Base-by-base conservation (phyloP, 1,140 invertebrate species). In the Stratiolaelaps scimitus region DNA sequence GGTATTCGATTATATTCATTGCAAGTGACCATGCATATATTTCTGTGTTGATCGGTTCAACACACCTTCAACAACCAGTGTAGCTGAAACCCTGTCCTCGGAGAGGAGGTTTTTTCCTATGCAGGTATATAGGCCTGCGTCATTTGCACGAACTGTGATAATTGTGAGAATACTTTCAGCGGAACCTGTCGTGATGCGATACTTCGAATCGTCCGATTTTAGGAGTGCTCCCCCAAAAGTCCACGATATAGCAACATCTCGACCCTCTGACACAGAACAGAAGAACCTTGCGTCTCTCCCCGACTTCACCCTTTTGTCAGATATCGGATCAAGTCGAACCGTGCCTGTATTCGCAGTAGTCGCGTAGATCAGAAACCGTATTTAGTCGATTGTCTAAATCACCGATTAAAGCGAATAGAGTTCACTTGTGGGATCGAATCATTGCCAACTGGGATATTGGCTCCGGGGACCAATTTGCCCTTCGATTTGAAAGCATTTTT, bases 121-220 rank as follows among this genome's bases (percentile, higher is more conserved):
- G 34, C 53, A 60, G 20, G 53, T 60, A 23, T 60, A 60, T 20
- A 29, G 1, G 15, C 53, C 53, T 26, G 53, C 53, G 26, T 60
- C 53, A 6, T 60, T 60, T 26, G 53, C 26, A 17, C 34, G 53
- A 60, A 23, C 53, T 17, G 15, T 26, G 23, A 34, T 29, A 34
- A 60, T 23, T 20, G 53, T 60, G 13, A 60, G 20, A 60, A 60
- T 60, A 26, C 53, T 60, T 34, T 60, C 53, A 15, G 53, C 53
- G 1, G 34, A 6, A 29, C 53, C 53, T 17, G 1, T 60, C 23
- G 10, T 60, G 26, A 60, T 60, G 26, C 53, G 53, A 60, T 60
- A 23, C 4, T 60, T 60, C 4, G 20, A 17, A 60, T 60, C 53
- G 26, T 60, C 53, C 2, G 53, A 29, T 26, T 26, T 60, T 23